phyloP scores from a whole-genome alignment of 2,113 vertebrate species.

The Sinocyclocheilus grahami region DNA sequence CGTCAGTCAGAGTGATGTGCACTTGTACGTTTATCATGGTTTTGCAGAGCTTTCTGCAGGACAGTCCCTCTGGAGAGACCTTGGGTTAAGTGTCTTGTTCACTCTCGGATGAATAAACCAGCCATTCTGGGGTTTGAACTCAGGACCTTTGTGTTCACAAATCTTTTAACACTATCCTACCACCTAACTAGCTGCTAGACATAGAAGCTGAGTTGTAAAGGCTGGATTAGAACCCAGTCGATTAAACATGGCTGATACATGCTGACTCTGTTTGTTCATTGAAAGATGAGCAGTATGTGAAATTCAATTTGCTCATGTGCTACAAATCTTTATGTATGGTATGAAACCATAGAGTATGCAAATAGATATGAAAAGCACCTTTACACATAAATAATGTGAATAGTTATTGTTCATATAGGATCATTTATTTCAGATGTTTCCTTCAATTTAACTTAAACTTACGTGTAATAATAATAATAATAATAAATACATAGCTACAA shows the following conservation, averaged over 20 bases:
- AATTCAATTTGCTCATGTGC: background rate
- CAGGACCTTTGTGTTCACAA: background rate
- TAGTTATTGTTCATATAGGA: background rate
- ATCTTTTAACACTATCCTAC: background rate
- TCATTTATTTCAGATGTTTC: background rate
- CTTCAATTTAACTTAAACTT: background rate
- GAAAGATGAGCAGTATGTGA: background rate
- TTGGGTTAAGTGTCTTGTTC: constrained; percentile 18
- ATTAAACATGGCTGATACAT: background rate
- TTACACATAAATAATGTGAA: background rate
- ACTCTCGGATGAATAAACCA: constrained; percentile 1
- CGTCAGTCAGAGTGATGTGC: background rate
- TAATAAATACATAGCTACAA: background rate
- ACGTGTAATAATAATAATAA: background rate
- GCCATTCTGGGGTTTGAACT: background rate
- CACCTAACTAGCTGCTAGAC: background rate
- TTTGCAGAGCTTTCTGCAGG: background rate
- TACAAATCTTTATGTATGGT: background rate
- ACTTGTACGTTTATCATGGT: background rate
- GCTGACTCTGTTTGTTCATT: background rate
- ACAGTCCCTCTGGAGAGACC: background rate
- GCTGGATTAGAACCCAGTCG: background rate
- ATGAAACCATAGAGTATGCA: background rate
- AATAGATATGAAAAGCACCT: background rate
- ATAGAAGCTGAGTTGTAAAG: background rate